Evolutionary conservation across 2,888 invertebrate genomes (phyloP), one percentile per base, ranked within the genome.

Genomic region (Philereme transversata): DNA sequence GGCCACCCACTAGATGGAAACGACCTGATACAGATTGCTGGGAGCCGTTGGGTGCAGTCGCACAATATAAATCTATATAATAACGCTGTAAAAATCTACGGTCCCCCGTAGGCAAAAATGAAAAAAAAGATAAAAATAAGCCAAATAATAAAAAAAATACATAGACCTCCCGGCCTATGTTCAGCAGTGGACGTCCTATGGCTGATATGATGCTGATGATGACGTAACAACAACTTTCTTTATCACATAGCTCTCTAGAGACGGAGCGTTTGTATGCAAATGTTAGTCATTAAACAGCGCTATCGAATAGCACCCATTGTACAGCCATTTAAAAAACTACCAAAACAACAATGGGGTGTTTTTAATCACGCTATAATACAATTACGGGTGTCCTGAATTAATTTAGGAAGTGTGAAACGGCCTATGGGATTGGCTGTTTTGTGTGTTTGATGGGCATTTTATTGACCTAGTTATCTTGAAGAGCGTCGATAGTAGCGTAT

Each of bases 281-380:
- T 71, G 67, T 62, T 34, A 54, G 65, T 64, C 58, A 69, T 71
- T 68, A 69, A 67, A 70, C 68, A 70, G 54, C 58, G 59, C 73
- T 70, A 60, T 70, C 65, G 62, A 66, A 64, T 62, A 40, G 34
- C 56, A 56, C 45, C 61, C 63, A 65, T 50, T 54, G 59, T 62
- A 64, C 62, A 47, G 58, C 56, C 57, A 52, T 65, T 59, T 68
- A 60, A 68, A 70, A 68, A 65, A 67, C 65, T 63, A 60, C 62
- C 62, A 71, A 77, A 81, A 77, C 76, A 77, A 74, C 74, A 84
- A 65, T 57, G 64, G 67, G 64, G 65, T 67, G 64, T 84, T 77
- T 81, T 78, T 78, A 76, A 83, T 81, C 88, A 89, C 88, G 89
- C 85, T 75, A 88, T 84, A 81, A 72, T 70, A 81, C 87, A 80